phyloP scores from a whole-genome alignment of 2,797 vertebrate species.

The Prionace glauca region DNA sequence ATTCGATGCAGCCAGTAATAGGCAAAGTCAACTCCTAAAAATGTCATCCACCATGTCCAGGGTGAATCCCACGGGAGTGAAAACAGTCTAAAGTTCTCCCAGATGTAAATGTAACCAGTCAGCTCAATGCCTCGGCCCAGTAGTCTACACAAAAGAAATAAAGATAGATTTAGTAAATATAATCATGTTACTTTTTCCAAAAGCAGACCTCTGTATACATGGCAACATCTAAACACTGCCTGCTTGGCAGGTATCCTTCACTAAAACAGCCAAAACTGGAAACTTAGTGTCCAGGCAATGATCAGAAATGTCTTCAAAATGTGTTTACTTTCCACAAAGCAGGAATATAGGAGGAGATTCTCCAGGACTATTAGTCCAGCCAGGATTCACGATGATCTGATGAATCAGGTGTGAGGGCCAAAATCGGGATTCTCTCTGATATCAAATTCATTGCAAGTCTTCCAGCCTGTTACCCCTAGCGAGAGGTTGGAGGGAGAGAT shows the following conservation, averaged over 20 bases:
- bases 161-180: neutral
- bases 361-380: too few relatives aligned
- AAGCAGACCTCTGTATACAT: neutral
- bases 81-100: slow-evolving; percentile 71
- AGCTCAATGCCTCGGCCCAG: slow-evolving; percentile 72
- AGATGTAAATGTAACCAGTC: slow-evolving; percentile 72
- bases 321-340: neutral
- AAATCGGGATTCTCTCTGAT: too few relatives aligned
- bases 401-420: too few relatives aligned
- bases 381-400: too few relatives aligned
- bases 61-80: slow-evolving; percentile 79
- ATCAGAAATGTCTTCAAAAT: too few relatives aligned
- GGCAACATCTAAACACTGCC: neutral
- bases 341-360: neutral
- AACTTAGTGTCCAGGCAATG: too few relatives aligned
- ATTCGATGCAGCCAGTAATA: slow-evolving; percentile 88
- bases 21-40: slow-evolving; percentile 78
- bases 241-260: neutral
- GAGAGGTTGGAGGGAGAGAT: too few relatives aligned
- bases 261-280: neutral
- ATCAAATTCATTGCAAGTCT: too few relatives aligned
- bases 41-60: slow-evolving; percentile 84
- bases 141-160: slow-evolving; percentile 56
- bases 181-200: neutral
- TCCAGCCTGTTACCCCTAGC: too few relatives aligned